Base-by-base conservation (phyloP, 1,140 invertebrate species). In the Dryas iulia region DNA sequence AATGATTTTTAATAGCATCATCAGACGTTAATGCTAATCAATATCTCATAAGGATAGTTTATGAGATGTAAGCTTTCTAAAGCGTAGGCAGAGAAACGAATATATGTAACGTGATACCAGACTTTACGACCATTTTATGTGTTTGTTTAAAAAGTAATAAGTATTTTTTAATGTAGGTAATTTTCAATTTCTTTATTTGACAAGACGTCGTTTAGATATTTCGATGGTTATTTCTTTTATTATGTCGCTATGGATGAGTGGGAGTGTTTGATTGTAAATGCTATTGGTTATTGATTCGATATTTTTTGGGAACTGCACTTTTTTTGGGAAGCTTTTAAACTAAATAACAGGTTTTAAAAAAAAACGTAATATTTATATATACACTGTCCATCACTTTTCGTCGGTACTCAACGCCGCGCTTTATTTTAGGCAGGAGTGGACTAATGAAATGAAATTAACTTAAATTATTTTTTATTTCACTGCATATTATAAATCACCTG, bases 71-170 rank as follows among this genome's bases (percentile, higher is more conserved):
- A 61, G 61, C 66, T 68, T 68, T 68, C 66, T 56, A 68, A 68
- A 61, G 59, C 66, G 66, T 68, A 61, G 66, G 66, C 53, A 25
- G 64, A 59, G 24, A n/a, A 21, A 56, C 28, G 25, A 23, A 39
- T 24, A 56, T 60, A 39, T 14, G 25, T 56, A 61, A 69, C 59
- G 26, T 35, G 66, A 69, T 69, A 62, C 25, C 28, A 14, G 14
- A 25, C 6, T 69, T 62, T 69, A 69, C 33, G 66, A 69, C 23
- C 8, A 58, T 47, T 69, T 69, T 62, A 69, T 58, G 28, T 56
- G 66, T 69, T 62, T 62, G 59, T 62, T 58, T 69, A 58, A 58
- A 61, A 62, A 47, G 52, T 35, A 62, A 39, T 68, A 62, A 58
- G 53, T 58, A 39, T 58, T 57, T 28, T 68, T 62, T 52, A 61